Evolutionary conservation across 2,797 vertebrate species (phyloP).

Genomic region (Lepus oiostolus): DNA sequence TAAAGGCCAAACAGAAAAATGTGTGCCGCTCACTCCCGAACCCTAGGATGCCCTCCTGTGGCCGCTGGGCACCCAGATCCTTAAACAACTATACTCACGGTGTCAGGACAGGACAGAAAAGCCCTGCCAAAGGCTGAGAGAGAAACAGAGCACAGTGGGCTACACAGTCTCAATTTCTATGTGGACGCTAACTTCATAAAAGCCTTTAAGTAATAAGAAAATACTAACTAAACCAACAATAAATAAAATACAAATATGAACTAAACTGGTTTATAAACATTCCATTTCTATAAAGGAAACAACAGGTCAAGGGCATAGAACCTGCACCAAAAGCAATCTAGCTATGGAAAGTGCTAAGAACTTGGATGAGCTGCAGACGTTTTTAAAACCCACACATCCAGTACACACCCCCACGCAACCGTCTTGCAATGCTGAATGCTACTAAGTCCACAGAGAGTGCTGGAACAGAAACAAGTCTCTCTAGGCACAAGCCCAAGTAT

Average conservation of each 20-base stretch:
- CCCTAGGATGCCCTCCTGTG: constrained; percentile 36
- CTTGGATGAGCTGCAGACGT: constrained; percentile 71
- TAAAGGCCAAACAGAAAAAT: constrained; percentile 46
- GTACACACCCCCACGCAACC: constrained; percentile 67
- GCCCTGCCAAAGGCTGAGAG: neutral
- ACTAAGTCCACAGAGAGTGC: constrained; percentile 78
- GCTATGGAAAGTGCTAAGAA: constrained; percentile 71
- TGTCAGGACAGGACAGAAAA: neutral
- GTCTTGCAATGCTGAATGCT: constrained; percentile 75
- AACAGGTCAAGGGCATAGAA: constrained; percentile 65
- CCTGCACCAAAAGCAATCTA: constrained; percentile 56
- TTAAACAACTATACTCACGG: neutral
- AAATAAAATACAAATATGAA: constrained; percentile 61
- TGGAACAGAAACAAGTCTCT: constrained; percentile 74
- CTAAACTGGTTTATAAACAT: constrained; percentile 51
- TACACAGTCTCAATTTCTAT: constrained; percentile 11
- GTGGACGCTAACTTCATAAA: constrained; percentile 16
- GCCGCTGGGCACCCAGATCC: constrained; percentile 10
- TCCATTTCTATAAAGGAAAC: constrained; percentile 34
- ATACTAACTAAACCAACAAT: constrained; percentile 34
- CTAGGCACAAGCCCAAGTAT: constrained; percentile 82
- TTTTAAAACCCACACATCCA: constrained; percentile 78
- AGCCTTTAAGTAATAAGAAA: constrained; percentile 47
- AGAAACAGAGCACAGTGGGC: neutral
- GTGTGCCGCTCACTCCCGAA: constrained; percentile 43